phyloP scores from a whole-genome alignment of 2,113 vertebrate species.

The Labrus mixtus region DNA sequence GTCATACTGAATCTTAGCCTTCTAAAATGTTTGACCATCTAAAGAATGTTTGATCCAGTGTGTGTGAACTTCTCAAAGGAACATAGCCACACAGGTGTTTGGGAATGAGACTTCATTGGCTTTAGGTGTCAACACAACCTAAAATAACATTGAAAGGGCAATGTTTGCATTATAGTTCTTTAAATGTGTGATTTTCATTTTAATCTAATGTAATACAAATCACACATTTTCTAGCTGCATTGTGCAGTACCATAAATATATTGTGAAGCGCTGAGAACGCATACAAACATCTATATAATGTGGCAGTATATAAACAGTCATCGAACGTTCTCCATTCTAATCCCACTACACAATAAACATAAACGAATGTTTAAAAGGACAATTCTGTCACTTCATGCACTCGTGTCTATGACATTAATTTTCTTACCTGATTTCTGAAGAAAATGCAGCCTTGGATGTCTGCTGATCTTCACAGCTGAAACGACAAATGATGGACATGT shows the following conservation, averaged over 20 bases:
- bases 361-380: background rate
- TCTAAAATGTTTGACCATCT: background rate
- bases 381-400: background rate
- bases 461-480: conserved; percentile 77
- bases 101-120: no score
- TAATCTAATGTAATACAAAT: no score
- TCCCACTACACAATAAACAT: background rate
- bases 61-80: background rate
- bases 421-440: conserved; percentile 73
- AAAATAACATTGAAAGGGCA: no score
- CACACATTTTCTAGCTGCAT: no score
- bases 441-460: conserved; percentile 60
- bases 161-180: no score
- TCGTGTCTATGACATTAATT: background rate
- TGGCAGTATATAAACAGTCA: background rate
- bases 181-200: no score
- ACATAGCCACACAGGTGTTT: no score
- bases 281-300: no score
- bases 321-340: background rate
- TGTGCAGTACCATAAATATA: no score
- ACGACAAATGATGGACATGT: conserved; percentile 43
- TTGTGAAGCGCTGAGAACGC: no score
- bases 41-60: background rate
- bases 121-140: no score
- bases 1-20: no score